Conservation (phyloP, 1,140 invertebrate species). For the Bathynomus jamesi region DNA sequence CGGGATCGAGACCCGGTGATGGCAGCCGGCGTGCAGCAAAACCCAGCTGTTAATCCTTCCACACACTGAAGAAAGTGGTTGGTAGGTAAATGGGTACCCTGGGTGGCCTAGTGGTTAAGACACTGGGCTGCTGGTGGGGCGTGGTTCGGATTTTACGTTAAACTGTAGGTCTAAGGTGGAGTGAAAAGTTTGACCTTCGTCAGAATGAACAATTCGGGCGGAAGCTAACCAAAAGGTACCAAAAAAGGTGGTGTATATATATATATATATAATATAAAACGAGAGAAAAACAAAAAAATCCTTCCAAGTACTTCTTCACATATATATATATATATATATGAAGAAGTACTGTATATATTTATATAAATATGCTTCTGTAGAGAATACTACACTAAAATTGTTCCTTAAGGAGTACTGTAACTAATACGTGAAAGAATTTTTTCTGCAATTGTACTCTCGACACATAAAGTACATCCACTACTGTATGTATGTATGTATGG, state of each 20-base stretch:
- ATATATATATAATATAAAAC: not conserved
- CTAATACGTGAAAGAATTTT: not conserved
- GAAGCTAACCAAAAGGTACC: no score
- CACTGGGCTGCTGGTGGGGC: not conserved
- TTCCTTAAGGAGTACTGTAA: no score
- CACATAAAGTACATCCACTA: not conserved
- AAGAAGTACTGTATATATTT: not conserved
- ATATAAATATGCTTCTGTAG: not conserved
- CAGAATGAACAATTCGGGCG: no score
- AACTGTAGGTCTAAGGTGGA: not conserved
- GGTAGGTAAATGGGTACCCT: no score
- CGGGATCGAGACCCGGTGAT: no score
- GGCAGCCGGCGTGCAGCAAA: no score
- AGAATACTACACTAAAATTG: not conserved
- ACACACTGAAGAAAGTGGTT: no score
- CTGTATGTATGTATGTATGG: not conserved
- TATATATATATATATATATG: not conserved
- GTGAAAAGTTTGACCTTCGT: no score
- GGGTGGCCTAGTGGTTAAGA: no score
- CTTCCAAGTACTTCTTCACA: not conserved
- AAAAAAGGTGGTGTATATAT: no score
- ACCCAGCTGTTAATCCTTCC: no score
- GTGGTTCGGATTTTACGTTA: not conserved
- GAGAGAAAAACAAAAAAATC: not conserved
- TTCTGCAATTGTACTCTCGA: not conserved